A percentile compares a stretch with the other conserved stretches of the same genome.
These are phyloP conservation scores for Mimachlamys varia DNA, from an alignment of 2,888 invertebrate genomes.

Conservation along the genomic window DNA sequence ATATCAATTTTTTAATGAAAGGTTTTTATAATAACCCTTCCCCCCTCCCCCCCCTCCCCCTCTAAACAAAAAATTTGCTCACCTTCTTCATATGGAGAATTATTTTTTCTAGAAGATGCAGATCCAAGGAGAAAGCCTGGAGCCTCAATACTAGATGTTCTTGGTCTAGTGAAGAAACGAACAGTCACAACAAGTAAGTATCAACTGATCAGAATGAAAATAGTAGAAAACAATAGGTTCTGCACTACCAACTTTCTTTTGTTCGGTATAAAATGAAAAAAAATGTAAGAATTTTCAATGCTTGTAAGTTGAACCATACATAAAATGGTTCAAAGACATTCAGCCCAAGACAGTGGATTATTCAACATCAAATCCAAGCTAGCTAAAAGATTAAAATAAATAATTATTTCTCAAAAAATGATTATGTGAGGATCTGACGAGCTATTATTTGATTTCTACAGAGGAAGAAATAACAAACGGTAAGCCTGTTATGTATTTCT, in stretches of 20 bases:
- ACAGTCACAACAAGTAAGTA: constrained; percentile 61
- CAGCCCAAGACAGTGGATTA: no score
- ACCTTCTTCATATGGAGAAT: not conserved
- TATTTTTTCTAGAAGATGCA: constrained; percentile 55
- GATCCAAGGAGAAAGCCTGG: constrained; percentile 70
- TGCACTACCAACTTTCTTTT: no score
- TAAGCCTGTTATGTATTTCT: not conserved
- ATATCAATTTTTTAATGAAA: not conserved
- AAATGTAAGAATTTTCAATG: no score
- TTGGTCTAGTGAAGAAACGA: constrained; percentile 77
- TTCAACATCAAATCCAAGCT: no score
- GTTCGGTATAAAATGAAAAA: no score
- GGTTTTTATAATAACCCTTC: not conserved
- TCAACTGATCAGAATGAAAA: not conserved
- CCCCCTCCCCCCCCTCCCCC: no score
- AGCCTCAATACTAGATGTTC: constrained; percentile 75
- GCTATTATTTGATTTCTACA: not conserved
- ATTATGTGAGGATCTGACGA: not conserved
- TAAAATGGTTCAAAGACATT: no score
- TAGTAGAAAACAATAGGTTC: no score
- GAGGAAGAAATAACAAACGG: not conserved
- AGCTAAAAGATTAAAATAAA: no score
- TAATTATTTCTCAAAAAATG: not conserved
- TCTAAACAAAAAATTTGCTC: no score
- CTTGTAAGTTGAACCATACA: no score